These are phyloP conservation scores for Scatophagus argus DNA, from an alignment of 2,113 vertebrate species.

Conservation along the genomic window DNA sequence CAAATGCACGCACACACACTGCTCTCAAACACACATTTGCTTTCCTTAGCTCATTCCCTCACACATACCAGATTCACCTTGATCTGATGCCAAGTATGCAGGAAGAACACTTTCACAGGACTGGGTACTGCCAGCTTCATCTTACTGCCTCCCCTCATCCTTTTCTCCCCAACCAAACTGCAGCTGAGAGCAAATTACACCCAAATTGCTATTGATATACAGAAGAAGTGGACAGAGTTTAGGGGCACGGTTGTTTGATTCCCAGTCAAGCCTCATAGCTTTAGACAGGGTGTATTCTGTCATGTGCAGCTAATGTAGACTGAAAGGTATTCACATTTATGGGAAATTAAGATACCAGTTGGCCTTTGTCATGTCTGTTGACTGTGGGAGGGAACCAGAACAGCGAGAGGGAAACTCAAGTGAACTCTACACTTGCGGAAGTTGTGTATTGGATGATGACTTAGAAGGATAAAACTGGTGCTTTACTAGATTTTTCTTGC, in stretches of 20 bases:
- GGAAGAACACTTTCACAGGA: slow-evolving; percentile 70
- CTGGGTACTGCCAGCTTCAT: slow-evolving; percentile 46
- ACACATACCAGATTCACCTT: slow-evolving; percentile 85
- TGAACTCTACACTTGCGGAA: background rate
- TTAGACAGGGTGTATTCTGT: slow-evolving; percentile 38
- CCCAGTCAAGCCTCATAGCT: slow-evolving; percentile 35
- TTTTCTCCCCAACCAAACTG: slow-evolving; percentile 50
- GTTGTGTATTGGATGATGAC: background rate
- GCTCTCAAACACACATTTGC: slow-evolving; percentile 53
- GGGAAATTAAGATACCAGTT: background rate
- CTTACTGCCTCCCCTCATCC: slow-evolving; percentile 50
- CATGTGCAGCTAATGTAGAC: slow-evolving; percentile 9
- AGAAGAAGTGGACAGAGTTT: slow-evolving; percentile 10
- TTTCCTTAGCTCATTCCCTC: slow-evolving; percentile 66
- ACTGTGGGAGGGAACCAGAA: slow-evolving; percentile 25
- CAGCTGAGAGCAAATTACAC: slow-evolving; percentile 55
- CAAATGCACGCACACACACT: slow-evolving; percentile 82
- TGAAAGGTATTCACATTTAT: slow-evolving; percentile 27
- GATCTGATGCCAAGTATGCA: slow-evolving; percentile 88
- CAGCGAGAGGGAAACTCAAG: slow-evolving; percentile 30
- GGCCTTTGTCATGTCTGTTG: background rate
- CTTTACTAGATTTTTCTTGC: too few species aligned
- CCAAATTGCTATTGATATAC: slow-evolving; percentile 50
- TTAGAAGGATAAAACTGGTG: too few species aligned
- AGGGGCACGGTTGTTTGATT: slow-evolving; percentile 37